Percentiles rank a stretch among this genome's conserved stretches.
Conservation (phyloP, 2,888 invertebrate species). For the Tachina fera region DNA sequence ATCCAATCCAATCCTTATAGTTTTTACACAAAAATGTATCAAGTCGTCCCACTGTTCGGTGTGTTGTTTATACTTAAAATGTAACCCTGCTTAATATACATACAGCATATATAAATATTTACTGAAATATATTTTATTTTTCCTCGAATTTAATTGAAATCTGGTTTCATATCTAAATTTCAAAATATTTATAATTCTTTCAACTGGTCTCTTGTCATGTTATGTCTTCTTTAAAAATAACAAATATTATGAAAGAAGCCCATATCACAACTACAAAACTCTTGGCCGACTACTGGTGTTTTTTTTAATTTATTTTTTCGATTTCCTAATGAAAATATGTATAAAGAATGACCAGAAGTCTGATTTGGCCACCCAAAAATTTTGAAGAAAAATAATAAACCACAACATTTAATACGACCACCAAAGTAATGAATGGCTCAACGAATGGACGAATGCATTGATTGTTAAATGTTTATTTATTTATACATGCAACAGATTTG, state of each 20-base stretch:
- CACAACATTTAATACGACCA: slow-evolving; percentile 40
- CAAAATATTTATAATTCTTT: background rate
- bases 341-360: slow-evolving; percentile 9
- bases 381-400: slow-evolving; percentile 49
- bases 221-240: slow-evolving; percentile 14
- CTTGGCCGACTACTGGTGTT: slow-evolving; percentile 54
- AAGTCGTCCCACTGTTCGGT: too few relatives aligned
- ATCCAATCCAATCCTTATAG: too few relatives aligned
- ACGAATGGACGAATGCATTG: background rate
- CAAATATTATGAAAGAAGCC: slow-evolving; percentile 14
- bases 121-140: background rate
- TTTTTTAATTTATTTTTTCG: slow-evolving; percentile 17
- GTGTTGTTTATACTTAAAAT: too few relatives aligned
- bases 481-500: slow-evolving; percentile 28
- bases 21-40: too few relatives aligned
- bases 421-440: slow-evolving; percentile 32
- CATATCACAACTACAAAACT: background rate
- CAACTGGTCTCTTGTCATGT: slow-evolving; percentile 15
- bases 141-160: background rate
- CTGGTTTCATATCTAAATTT: background rate
- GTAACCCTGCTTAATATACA: too few relatives aligned
- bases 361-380: slow-evolving; percentile 52
- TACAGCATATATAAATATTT: background rate
- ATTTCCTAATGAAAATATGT: slow-evolving; percentile 1
- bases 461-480: slow-evolving; percentile 51